phyloP scores from a whole-genome alignment of 2,888 invertebrate genomes.

The Tetragnatha montana region DNA sequence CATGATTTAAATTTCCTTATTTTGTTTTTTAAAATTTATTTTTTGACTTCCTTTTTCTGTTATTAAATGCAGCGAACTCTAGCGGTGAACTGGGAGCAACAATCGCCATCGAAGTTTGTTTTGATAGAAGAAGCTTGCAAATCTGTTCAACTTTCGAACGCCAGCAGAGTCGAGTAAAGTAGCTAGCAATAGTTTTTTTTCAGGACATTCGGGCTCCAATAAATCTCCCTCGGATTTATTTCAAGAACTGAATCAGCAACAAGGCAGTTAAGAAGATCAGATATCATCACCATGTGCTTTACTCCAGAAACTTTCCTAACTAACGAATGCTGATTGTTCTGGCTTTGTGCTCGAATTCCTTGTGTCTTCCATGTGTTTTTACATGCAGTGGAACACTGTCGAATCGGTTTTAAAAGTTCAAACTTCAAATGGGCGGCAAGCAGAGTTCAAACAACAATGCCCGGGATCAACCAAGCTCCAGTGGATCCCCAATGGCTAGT shows the following conservation, averaged over 20 bases:
- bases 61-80: background rate
- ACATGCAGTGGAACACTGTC: conserved; percentile 62
- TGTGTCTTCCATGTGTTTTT: conserved; percentile 69
- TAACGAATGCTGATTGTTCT: conserved; percentile 60
- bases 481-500: conserved; percentile 67
- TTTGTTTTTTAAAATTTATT: background rate
- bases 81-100: background rate
- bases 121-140: conserved; percentile 17
- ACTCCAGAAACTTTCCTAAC: background rate
- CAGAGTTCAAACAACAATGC: conserved; percentile 68
- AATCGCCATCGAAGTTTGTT: conserved; percentile 14
- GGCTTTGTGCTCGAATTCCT: conserved; percentile 24
- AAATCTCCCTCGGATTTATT: background rate
- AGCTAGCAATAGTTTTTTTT: background rate
- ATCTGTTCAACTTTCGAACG: conserved; percentile 27
- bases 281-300: conserved; percentile 11
- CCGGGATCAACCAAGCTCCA: conserved; percentile 49
- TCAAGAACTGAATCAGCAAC: background rate
- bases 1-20: background rate
- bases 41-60: background rate
- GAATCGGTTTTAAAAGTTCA: conserved; percentile 57
- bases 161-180: background rate
- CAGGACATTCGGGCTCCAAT: conserved; percentile 10
- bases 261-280: background rate
- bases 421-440: conserved; percentile 67